Conservation (phyloP, 2,113 vertebrate species). For the Polyodon spathula region DNA sequence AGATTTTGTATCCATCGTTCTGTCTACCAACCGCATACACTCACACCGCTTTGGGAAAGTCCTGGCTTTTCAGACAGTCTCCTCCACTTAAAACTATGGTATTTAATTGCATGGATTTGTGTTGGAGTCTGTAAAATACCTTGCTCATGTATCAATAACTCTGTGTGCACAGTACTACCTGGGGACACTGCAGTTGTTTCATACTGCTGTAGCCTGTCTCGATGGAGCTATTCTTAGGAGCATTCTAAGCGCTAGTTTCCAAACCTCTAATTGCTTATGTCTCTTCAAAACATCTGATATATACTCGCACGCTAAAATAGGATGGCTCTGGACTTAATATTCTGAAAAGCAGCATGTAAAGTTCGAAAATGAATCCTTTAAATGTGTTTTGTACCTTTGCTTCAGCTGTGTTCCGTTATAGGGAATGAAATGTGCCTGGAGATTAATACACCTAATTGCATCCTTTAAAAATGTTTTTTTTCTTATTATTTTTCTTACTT, state of each 20-base stretch:
- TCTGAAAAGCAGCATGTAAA: slow-evolving; percentile 39
- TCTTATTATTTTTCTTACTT: neutral
- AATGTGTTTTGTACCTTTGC: slow-evolving; percentile 34
- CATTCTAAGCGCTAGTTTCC: slow-evolving; percentile 58
- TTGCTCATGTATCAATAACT: slow-evolving; percentile 37
- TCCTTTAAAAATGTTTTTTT: neutral
- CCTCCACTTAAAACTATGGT: neutral
- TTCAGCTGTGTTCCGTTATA: slow-evolving; percentile 36
- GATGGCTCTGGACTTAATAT: slow-evolving; percentile 47
- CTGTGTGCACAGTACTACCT: slow-evolving; percentile 40
- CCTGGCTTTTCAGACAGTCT: neutral
- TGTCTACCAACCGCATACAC: too few relatives aligned
- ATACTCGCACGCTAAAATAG: slow-evolving; percentile 52
- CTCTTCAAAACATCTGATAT: slow-evolving; percentile 51
- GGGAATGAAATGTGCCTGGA: slow-evolving; percentile 33
- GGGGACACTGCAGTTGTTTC: slow-evolving; percentile 57
- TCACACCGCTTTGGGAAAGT: too few relatives aligned
- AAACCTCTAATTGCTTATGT: slow-evolving; percentile 67
- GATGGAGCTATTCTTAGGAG: slow-evolving; percentile 32
- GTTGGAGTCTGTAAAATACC: slow-evolving; percentile 26
- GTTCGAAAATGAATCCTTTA: slow-evolving; percentile 46
- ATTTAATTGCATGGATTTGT: slow-evolving; percentile 38
- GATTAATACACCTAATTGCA: slow-evolving; percentile 36
- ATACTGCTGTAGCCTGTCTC: slow-evolving; percentile 50
- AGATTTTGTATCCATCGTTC: too few relatives aligned